Evolutionary conservation across 2,113 vertebrate genomes (phyloP), one percentile per base, ranked within the genome.

Genomic region (Elaphurus davidianus): DNA sequence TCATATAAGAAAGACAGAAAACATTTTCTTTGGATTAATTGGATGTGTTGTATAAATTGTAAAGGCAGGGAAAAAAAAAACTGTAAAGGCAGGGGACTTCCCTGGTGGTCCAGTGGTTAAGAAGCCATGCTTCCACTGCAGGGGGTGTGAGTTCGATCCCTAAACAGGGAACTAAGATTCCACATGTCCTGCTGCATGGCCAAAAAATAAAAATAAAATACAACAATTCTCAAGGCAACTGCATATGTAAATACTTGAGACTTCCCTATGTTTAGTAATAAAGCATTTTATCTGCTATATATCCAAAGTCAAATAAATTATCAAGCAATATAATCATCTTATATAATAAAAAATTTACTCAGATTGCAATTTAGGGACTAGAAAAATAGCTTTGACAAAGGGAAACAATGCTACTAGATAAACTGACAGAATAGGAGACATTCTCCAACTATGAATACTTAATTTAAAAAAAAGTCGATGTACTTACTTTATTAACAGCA

Each of bases 401-500:
- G 59, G 36, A 91, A 95, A 89, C 55, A 92, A 7, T 83, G 30
- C 71, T 82, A 86, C 3, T 62, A 40, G 85, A 94, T 94, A 94
- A 88, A 94, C 5, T 43, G 52, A 54, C 12, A 88, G 62, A 64
- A 87, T 0, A 81, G 12, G 78, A 55, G 28, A 88, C 27, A 57
- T 52, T 96, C 5, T 98, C 50, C 27, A 97, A 84, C 14, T 76
- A 74, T 45, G n/a, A 94, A 33, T 40, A 94, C 3, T 59, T 59
- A 97, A 55, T 60, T n/a, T 33, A 76, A 88, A 74, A 62, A 93
- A 87, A 93, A 76, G 40, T 71, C 50, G 76, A 64, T 93, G 62
- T 57, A 97, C 98, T 98, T 93, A 99, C 99, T 96, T 99, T 99
- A 98, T 99, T 99, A 97, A 99, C 99, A 94, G 99, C 99, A 98